Evolutionary conservation across 2,888 invertebrate genomes (phyloP), one percentile per base, ranked within the genome.

Genomic region (Lamellibrachia satsuma): DNA sequence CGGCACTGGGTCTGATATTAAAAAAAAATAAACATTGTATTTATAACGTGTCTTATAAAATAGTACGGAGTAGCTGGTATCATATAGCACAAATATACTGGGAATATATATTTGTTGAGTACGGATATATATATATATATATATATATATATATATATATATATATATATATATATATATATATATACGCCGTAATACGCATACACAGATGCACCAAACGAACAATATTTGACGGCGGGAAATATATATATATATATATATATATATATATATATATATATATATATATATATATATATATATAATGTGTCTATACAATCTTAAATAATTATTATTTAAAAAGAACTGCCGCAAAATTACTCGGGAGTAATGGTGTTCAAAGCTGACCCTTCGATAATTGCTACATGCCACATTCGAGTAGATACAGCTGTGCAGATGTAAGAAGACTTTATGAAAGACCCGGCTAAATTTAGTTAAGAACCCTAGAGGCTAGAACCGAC

Each of bases 81-180:
- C 55, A 9, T 55, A 9, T 55, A 55, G 9, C 55, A 55, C 55
- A 55, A 3, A 9, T 55, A 55, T 55, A 55, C 9, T 55, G 55
- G 55, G 3, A 55, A 55, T 9, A 55, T 9, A 55, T 9, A 55
- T 55, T 55, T 55, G 9, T 55, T 55, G 55, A 8, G 9, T 55
- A 55, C 9, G 6, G 9, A 11, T 60, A 11, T 60, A 60, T 60
- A 60, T 11, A 60, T 11, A 8, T 75, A 75, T 75, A 75, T 9
- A 75, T 15, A 15, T 75, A 75, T 75, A 75, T 75, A 15, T 75
- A 15, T 75, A 15, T 75, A 15, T 75, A 15, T 75, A 22, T 75
- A 75, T 75, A 75, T 75, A 15, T 75, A 75, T 75, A 75, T 75
- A 75, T 75, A 75, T 75, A 75, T 75, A 75, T 75, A 75, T 75